A percentile compares a stretch with the other conserved stretches of the same genome.
Evolutionary conservation across 2,888 invertebrate species (phyloP).

Genomic region (Orthosia gothica): DNA sequence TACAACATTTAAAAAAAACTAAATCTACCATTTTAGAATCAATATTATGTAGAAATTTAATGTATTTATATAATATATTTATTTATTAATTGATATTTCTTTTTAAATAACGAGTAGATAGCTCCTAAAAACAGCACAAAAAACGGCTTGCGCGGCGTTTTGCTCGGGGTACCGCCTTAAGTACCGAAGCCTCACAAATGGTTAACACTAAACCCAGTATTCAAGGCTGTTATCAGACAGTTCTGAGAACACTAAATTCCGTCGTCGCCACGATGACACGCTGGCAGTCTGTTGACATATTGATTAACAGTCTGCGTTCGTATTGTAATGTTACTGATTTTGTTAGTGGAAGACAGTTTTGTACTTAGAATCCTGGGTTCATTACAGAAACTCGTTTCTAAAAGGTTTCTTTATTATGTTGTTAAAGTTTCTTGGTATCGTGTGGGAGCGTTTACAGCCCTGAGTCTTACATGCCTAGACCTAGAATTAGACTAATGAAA

Average conservation of each 20-base stretch:
- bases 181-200: constrained; percentile 7
- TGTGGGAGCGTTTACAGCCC: too few relatives aligned
- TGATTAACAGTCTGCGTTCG: constrained; percentile 54
- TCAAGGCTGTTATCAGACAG: constrained; percentile 38
- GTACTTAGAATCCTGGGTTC: constrained; percentile 10
- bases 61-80: too few relatives aligned
- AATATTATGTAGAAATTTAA: too few relatives aligned
- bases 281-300: constrained; percentile 57
- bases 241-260: constrained; percentile 60
- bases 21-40: too few relatives aligned
- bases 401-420: neutral
- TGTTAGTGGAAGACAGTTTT: constrained; percentile 24
- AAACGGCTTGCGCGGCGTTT: too few relatives aligned
- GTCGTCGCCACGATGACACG: constrained; percentile 37
- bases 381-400: constrained; percentile 7
- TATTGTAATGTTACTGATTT: constrained; percentile 52
- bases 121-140: too few relatives aligned
- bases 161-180: too few relatives aligned
- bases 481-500: too few relatives aligned
- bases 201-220: constrained; percentile 29
- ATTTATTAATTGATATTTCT: too few relatives aligned
- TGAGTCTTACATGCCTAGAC: too few relatives aligned
- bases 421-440: neutral
- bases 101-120: too few relatives aligned
- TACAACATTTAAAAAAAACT: too few relatives aligned